phyloP scores from a whole-genome alignment of 1,140 invertebrate genomes.

The Orchesella cincta region DNA sequence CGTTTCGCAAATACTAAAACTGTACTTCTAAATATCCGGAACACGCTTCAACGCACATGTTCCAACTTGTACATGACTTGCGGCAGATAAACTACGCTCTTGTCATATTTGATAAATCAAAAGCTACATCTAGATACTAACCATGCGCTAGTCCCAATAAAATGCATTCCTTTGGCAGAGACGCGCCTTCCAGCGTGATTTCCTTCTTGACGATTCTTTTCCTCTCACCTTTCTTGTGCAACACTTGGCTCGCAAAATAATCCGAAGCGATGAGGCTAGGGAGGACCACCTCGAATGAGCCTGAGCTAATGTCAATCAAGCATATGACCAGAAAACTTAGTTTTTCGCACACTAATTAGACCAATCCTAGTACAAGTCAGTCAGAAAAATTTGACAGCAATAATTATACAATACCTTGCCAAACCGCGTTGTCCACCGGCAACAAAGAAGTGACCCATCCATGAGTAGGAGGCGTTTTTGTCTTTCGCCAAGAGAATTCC shows the following conservation, averaged over 20 bases:
- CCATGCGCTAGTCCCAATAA: conserved; percentile 71
- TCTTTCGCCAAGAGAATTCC: conserved; percentile 63
- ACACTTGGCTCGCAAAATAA: conserved; percentile 79
- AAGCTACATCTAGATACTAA: conserved; percentile 64
- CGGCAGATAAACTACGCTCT: conserved; percentile 69
- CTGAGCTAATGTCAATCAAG: conserved; percentile 54
- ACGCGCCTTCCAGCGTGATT: conserved; percentile 67
- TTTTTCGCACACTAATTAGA: no score
- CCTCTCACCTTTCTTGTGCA: conserved; percentile 71
- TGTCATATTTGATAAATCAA: conserved; percentile 71
- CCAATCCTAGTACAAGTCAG: not conserved
- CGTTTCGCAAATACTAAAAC: conserved; percentile 5
- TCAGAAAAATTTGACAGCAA: not conserved
- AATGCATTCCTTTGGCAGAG: conserved; percentile 64
- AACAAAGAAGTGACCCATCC: conserved; percentile 69
- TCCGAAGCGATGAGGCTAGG: conserved; percentile 73
- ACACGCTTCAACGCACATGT: conserved; percentile 69
- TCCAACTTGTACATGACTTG: conserved; percentile 70
- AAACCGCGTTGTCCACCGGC: conserved; percentile 67
- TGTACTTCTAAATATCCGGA: conserved; percentile 65
- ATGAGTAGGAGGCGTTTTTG: conserved; percentile 66
- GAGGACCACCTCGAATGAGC: conserved; percentile 72
- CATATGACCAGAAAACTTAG: no score
- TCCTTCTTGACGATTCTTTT: conserved; percentile 65
- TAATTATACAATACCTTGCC: conserved; percentile 55